Evolutionary conservation across 2,888 invertebrate species (phyloP).

Genomic region (Crossocerus cetratus): DNA sequence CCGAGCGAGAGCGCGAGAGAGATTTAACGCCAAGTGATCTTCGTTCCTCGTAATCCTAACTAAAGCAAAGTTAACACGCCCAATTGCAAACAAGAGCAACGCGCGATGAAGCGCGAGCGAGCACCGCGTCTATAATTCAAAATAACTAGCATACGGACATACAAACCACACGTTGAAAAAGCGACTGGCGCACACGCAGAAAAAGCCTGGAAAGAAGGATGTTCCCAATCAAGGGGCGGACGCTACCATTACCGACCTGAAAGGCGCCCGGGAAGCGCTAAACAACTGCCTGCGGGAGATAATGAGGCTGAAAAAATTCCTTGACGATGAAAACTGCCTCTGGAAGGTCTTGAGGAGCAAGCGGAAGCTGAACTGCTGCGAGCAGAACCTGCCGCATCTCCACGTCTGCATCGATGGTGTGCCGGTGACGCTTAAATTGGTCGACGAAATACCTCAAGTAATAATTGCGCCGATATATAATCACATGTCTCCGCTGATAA

Average conservation of each 20-base stretch:
- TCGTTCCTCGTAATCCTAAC: too few species aligned
- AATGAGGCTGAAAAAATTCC: conserved; percentile 47
- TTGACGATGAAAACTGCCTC: conserved; percentile 53
- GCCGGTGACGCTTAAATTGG: conserved; percentile 48
- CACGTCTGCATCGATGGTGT: conserved; percentile 60
- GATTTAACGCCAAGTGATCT: too few species aligned
- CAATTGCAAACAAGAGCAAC: too few species aligned
- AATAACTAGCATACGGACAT: too few species aligned
- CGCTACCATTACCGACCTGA: conserved; percentile 38
- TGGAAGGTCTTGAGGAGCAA: conserved; percentile 43
- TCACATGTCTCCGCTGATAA: too few species aligned
- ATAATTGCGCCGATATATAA: too few species aligned
- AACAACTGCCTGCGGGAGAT: conserved; percentile 51
- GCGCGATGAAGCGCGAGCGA: too few species aligned
- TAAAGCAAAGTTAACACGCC: too few species aligned
- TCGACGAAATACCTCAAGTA: conserved; percentile 33
- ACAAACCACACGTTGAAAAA: conserved; percentile 9
- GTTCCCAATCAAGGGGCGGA: conserved; percentile 43
- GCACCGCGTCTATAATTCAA: too few species aligned
- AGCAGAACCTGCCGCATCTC: conserved; percentile 54
- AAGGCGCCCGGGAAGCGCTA: conserved; percentile 39
- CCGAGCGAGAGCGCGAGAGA: too few species aligned
- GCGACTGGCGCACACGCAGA: not conserved
- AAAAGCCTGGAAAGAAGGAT: conserved; percentile 2
- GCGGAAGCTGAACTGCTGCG: conserved; percentile 49